These are phyloP conservation scores for Diachasma alloeum DNA, from an alignment of 1,140 invertebrate genomes.

Conservation along the genomic window DNA sequence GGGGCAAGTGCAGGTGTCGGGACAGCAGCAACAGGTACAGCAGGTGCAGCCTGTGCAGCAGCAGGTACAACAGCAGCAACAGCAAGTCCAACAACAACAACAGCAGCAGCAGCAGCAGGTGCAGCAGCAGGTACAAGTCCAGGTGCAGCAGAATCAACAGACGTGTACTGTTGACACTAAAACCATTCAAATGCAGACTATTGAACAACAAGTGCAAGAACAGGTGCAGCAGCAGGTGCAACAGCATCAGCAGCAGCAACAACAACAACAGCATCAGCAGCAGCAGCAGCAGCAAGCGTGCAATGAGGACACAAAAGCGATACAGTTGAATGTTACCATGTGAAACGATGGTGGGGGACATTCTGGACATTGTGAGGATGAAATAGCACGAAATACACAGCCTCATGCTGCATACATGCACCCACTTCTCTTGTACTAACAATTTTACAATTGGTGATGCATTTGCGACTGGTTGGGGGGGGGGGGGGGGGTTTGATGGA, in stretches of 20 bases:
- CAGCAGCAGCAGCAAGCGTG: constrained; percentile 59
- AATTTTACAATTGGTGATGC: not conserved
- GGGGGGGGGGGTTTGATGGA: not conserved
- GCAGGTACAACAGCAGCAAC: constrained; percentile 47
- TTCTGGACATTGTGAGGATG: constrained; percentile 7
- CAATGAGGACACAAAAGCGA: constrained; percentile 62
- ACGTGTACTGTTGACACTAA: constrained; percentile 50
- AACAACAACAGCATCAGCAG: constrained; percentile 57
- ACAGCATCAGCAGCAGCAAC: constrained; percentile 57
- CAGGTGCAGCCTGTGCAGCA: constrained; percentile 33
- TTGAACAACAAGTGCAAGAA: constrained; percentile 48
- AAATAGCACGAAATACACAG: constrained; percentile 48
- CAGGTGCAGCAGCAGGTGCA: constrained; percentile 44
- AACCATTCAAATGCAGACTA: constrained; percentile 43
- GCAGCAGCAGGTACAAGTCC: constrained; percentile 40
- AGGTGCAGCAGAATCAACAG: constrained; percentile 40
- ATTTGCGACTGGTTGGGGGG: not conserved
- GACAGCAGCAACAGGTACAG: constrained; percentile 14
- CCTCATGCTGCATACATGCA: constrained; percentile 59
- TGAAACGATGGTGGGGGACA: constrained; percentile 53
- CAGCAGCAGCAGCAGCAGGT: constrained; percentile 30
- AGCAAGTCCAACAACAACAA: constrained; percentile 40
- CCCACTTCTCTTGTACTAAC: constrained; percentile 65
- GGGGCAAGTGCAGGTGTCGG: constrained; percentile 45
- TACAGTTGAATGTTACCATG: constrained; percentile 65